Evolutionary conservation across 2,797 vertebrate genomes (phyloP).

Genomic region (Lophotriccus pileatus): DNA sequence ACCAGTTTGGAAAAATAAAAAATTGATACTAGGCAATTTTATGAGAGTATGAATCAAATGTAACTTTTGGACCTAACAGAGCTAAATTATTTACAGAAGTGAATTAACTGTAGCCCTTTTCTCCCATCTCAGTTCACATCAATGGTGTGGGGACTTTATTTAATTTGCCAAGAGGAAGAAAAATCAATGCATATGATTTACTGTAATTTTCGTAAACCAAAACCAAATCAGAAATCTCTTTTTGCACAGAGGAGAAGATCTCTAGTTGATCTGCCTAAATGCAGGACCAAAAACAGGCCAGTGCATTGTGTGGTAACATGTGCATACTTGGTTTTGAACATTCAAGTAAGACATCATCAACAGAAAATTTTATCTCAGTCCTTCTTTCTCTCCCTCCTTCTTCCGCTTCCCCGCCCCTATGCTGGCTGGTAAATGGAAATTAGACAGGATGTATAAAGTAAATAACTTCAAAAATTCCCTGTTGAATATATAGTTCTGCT

Average conservation of each 20-base stretch:
- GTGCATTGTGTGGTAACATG: neutral
- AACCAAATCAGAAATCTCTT: neutral
- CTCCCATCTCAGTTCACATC: slow-evolving; percentile 7
- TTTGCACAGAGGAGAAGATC: neutral
- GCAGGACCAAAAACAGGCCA: neutral
- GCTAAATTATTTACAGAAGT: slow-evolving; percentile 53
- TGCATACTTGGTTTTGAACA: neutral
- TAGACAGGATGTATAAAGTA: slow-evolving; percentile 8
- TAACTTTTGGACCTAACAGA: slow-evolving; percentile 35
- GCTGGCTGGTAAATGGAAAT: slow-evolving; percentile 31
- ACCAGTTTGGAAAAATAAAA: neutral
- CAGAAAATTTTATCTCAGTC: neutral
- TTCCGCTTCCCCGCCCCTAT: neutral
- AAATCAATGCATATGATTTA: neutral
- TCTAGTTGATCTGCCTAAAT: neutral
- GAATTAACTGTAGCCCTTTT: slow-evolving; percentile 37
- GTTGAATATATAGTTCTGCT: slow-evolving; percentile 20
- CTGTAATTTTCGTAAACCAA: slow-evolving; percentile 13
- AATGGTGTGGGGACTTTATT: neutral
- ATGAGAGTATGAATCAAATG: slow-evolving; percentile 59
- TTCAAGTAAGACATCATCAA: neutral
- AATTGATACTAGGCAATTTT: slow-evolving; percentile 45
- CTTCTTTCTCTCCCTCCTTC: neutral
- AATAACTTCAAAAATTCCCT: neutral
- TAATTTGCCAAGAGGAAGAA: slow-evolving; percentile 7